Percentiles rank a stretch among this genome's conserved stretches.
These are phyloP conservation scores for Sus scrofa DNA, from an alignment of 2,113 vertebrate genomes.

Conservation along the genomic window T2T-Sscrofa CM000824.6:83918001-83918500, in stretches of 20 bases:
- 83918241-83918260: not conserved
- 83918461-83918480: constrained; percentile 27
- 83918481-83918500: not conserved
- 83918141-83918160: not conserved
- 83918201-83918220: not conserved
- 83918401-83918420: not conserved
- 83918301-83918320: not conserved
- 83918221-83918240: not conserved
- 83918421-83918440: constrained; percentile 10
- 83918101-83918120: too few relatives aligned
- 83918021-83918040: not conserved
- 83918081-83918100: too few relatives aligned
- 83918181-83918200: not conserved
- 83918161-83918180: not conserved
- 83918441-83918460: constrained; percentile 7
- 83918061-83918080: too few relatives aligned
- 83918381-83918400: not conserved
- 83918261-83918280: not conserved
- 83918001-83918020: not conserved
- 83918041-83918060: too few relatives aligned
- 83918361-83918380: not conserved
- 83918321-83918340: not conserved
- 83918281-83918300: too few relatives aligned
- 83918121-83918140: not conserved
- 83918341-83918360: not conserved